phyloP scores from a whole-genome alignment of 2,113 vertebrate species.

The Lepisosteus oculatus region DNA sequence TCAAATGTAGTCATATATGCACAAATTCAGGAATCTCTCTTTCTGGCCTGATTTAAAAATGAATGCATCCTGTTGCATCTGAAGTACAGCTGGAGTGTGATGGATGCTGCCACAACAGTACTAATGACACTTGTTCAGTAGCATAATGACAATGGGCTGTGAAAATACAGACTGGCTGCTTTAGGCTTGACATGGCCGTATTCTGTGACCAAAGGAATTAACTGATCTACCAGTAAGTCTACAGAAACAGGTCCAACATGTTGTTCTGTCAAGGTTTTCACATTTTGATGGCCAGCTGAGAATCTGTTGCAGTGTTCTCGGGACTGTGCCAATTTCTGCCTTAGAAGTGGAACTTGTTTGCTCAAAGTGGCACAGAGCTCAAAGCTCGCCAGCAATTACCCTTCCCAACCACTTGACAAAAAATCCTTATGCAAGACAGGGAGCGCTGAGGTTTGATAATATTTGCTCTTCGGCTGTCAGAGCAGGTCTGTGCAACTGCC shows the following conservation, averaged over 20 bases:
- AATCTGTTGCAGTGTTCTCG: not conserved
- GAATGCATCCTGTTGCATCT: no score
- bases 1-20: no score
- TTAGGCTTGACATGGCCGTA: not conserved
- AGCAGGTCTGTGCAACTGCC: constrained; percentile 49
- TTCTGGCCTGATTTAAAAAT: no score
- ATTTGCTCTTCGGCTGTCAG: constrained; percentile 53
- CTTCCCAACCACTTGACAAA: constrained; percentile 36
- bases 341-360: constrained; percentile 15
- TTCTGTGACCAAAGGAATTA: constrained; percentile 56
- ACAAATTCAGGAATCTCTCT: no score
- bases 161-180: no score
- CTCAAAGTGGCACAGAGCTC: constrained; percentile 36
- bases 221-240: constrained; percentile 28
- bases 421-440: constrained; percentile 51
- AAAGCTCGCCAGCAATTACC: constrained; percentile 37
- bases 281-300: not conserved
- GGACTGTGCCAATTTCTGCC: constrained; percentile 2
- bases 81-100: no score
- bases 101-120: no score
- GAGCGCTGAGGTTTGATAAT: constrained; percentile 48
- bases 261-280: not conserved
- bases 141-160: no score
- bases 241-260: not conserved
- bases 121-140: no score